Base-by-base conservation (phyloP, 1,140 invertebrate species). In the Hyles vespertilio region DNA sequence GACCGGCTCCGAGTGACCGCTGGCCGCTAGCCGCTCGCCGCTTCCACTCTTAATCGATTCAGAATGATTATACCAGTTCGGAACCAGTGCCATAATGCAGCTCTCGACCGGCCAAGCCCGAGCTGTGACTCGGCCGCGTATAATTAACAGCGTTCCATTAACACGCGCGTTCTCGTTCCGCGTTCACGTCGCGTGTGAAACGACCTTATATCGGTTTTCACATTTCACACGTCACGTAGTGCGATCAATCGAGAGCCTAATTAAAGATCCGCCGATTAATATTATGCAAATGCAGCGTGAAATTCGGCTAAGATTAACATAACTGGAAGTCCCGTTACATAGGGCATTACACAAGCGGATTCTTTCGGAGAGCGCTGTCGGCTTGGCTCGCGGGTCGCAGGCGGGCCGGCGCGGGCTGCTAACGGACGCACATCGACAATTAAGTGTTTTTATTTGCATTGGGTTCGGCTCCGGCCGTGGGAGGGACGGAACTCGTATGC, bases 251-350 rank as follows among this genome's bases (percentile, higher is more conserved):
- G 61, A 63, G 63, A 47, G 64, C 60, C 56, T 63, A 61, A 77
- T 73, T 71, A 65, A 40, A 74, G 76, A 69, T 74, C 77, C 70
- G 80, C 77, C 79, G 36, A 81, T 85, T 74, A 74, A 77, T 77
- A 74, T 67, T 69, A 65, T 63, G 67, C 56, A 63, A 59, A 68
- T 70, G 63, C 58, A 59, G 65, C 79, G 77, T 86, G 76, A 85
- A 87, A 85, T 86, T 86, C 79, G 81, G 81, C 77, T 85, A 64
- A 74, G 69, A 88, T 88, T 86, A 85, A 72, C 85, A 88, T 88
- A 88, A 88, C 85, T 85, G 79, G 85, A 84, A 69, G 77, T 81
- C 67, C 85, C 85, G 85, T 86, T 88, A 86, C 59, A 77, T 83
- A 82, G 79, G 75, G 79, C 79, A 84, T 84, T 84, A 82, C 73